Evolutionary conservation across 2,113 vertebrate genomes (phyloP).

Genomic region (Datnioides undecimradiatus): DNA sequence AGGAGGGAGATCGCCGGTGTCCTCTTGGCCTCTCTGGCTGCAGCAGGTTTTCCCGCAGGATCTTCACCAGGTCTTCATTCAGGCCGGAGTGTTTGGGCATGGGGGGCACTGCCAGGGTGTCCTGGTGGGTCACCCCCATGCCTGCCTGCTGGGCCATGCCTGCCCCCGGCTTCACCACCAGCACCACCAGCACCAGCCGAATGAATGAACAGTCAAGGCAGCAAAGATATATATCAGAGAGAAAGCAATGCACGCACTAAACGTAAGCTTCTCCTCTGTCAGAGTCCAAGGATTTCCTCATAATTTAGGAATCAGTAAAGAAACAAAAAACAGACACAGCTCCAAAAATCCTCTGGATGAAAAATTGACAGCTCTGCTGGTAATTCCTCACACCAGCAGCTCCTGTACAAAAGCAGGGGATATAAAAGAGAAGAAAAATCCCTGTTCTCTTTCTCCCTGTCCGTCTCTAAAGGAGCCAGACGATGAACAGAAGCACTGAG

Average conservation of each 20-base stretch:
- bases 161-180: slow-evolving; percentile 82
- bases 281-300: slow-evolving; percentile 37
- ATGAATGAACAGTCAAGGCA: slow-evolving; percentile 17
- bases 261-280: slow-evolving; percentile 3
- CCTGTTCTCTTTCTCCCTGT: slow-evolving; percentile 17
- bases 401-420: slow-evolving; percentile 21
- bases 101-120: slow-evolving; percentile 91
- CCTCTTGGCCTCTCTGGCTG: slow-evolving; percentile 91
- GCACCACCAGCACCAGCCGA: slow-evolving; percentile 24
- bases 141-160: slow-evolving; percentile 92
- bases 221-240: slow-evolving; percentile 20
- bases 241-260: neutral
- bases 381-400: slow-evolving; percentile 42
- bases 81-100: slow-evolving; percentile 93
- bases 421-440: slow-evolving; percentile 40
- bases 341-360: slow-evolving; percentile 52
- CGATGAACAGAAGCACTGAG: slow-evolving; percentile 62
- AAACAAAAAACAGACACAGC: neutral
- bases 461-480: slow-evolving; percentile 53
- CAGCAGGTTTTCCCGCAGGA: slow-evolving; percentile 96
- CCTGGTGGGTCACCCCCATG: slow-evolving; percentile 85
- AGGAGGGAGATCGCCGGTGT: slow-evolving; percentile 87
- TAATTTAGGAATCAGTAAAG: slow-evolving; percentile 26
- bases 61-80: slow-evolving; percentile 97
- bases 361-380: slow-evolving; percentile 7